Conservation (phyloP, 2,113 vertebrate species). For the Bubalus kerabau region DNA sequence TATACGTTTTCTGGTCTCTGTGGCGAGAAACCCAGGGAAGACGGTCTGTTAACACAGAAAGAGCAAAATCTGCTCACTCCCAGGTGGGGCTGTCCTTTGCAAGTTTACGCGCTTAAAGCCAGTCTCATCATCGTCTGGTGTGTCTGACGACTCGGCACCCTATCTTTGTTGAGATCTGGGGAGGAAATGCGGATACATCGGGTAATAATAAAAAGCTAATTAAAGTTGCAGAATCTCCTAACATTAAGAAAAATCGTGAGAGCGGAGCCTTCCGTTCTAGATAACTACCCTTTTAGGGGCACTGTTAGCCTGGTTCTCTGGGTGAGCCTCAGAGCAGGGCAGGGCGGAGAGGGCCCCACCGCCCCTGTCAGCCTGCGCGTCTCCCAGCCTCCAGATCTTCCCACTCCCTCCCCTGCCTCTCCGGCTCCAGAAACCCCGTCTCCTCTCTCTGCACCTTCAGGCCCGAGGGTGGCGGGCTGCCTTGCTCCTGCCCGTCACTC, state of each 20-base stretch:
- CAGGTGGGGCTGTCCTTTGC: neutral
- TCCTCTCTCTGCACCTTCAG: neutral
- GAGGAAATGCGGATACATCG: neutral
- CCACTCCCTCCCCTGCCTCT: neutral
- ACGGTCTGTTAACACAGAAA: neutral
- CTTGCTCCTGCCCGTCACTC: accelerated
- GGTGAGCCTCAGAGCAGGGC: neutral
- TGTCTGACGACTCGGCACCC: neutral
- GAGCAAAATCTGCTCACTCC: accelerated
- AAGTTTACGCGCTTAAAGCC: neutral
- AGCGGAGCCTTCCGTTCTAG: neutral
- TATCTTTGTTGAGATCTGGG: neutral
- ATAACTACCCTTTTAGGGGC: neutral
- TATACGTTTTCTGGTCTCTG: neutral
- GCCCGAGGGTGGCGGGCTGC: accelerated
- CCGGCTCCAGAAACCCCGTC: no score
- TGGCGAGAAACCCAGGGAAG: neutral
- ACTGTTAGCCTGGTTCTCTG: neutral
- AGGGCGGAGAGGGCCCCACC: accelerated
- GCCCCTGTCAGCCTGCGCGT: neutral
- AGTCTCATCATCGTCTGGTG: neutral
- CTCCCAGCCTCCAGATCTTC: neutral
- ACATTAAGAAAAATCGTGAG: neutral
- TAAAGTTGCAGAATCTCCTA: neutral
- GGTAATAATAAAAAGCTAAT: neutral